These are phyloP conservation scores for Nematolebias whitei DNA, from an alignment of 2,113 vertebrate species.

Conservation along the genomic window DNA sequence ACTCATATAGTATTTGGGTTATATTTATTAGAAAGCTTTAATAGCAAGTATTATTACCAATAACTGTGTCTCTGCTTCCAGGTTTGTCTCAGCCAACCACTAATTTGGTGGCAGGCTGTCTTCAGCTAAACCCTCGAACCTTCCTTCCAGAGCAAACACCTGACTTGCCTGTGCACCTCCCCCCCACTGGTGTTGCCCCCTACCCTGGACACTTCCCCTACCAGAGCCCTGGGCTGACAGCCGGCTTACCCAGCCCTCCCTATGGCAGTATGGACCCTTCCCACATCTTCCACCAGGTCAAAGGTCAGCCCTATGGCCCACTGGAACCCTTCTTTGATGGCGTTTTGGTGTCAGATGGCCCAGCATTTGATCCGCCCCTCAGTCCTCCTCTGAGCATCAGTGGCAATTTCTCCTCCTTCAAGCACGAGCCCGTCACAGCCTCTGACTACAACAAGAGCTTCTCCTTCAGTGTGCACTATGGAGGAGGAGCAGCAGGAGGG, in stretches of 20 bases:
- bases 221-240: constrained; percentile 92
- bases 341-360: constrained; percentile 89
- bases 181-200: constrained; percentile 79
- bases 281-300: constrained; percentile 92
- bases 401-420: constrained; percentile 98
- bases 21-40: background rate
- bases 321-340: constrained; percentile 94
- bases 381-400: constrained; percentile 97
- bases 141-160: constrained; percentile 95
- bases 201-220: constrained; percentile 89
- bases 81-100: constrained; percentile 97
- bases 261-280: constrained; percentile 98
- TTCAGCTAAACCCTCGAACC: constrained; percentile 96
- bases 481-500: constrained; percentile 81
- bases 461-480: constrained; percentile 94
- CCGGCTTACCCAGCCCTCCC: constrained; percentile 94
- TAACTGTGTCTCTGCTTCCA: constrained; percentile 25
- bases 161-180: constrained; percentile 86
- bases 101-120: constrained; percentile 95
- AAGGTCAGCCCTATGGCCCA: constrained; percentile 85
- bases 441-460: constrained; percentile 93
- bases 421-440: constrained; percentile 83
- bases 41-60: background rate
- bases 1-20: too few species aligned
- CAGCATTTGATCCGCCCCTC: constrained; percentile 92